A percentile compares a stretch with the other conserved stretches of the same genome.
These are phyloP conservation scores for Gadus macrocephalus DNA, from an alignment of 2,113 vertebrate genomes.

Conservation along the genomic window DNA sequence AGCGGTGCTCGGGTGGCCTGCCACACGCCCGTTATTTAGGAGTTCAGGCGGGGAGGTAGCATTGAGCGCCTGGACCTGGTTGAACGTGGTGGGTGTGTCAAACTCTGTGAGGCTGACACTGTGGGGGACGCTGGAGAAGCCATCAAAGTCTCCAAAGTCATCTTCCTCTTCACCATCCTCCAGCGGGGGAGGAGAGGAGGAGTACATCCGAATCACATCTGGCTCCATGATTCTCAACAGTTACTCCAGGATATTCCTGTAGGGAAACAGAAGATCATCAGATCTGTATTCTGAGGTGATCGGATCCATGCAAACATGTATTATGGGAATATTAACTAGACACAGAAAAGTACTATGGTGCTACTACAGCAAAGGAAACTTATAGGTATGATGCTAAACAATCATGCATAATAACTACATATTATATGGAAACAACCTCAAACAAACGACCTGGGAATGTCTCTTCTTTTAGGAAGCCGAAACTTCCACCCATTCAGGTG, in stretches of 20 bases:
- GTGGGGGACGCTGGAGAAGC: conserved; percentile 83
- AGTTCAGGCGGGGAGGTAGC: conserved; percentile 75
- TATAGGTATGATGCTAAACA: too few species aligned
- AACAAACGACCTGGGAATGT: too few species aligned
- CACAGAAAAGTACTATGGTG: too few species aligned
- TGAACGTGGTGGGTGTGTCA: conserved; percentile 78
- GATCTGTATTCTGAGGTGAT: background rate
- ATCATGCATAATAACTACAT: too few species aligned
- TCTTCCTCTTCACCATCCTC: conserved; percentile 90
- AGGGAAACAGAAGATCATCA: background rate
- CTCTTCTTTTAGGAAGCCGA: too few species aligned
- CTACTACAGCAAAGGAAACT: too few species aligned
- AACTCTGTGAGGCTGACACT: conserved; percentile 88
- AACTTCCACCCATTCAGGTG: too few species aligned
- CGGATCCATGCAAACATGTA: background rate
- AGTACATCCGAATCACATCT: conserved; percentile 92
- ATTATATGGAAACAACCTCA: too few species aligned
- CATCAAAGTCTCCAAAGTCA: conserved; percentile 92
- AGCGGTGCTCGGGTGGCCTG: conserved; percentile 67
- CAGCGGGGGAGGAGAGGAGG: conserved; percentile 94
- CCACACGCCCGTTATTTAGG: conserved; percentile 64
- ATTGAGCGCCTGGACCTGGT: conserved; percentile 57
- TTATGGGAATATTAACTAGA: background rate
- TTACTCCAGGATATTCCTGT: conserved; percentile 72
- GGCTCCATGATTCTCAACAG: conserved; percentile 84